Conservation (phyloP, 2,797 vertebrate species). For the Malurus leucopterus region DNA sequence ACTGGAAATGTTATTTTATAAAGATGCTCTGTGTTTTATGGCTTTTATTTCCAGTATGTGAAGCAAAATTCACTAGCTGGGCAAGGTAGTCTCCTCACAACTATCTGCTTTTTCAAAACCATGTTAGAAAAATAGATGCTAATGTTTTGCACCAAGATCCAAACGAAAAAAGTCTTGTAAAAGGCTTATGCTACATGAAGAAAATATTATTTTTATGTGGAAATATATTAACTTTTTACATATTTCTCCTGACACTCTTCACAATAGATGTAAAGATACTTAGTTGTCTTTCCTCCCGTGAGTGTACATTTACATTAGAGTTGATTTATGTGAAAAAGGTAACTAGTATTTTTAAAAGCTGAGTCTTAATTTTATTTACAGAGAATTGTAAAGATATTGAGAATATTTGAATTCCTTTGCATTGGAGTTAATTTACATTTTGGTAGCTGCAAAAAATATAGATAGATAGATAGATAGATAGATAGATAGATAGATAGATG, state of each 20-base stretch:
- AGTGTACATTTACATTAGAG: background rate
- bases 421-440: background rate
- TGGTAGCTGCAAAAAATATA: background rate
- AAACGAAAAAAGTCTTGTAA: background rate
- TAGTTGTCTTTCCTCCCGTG: background rate
- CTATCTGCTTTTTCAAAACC: background rate
- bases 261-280: background rate
- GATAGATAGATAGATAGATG: too few species aligned
- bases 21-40: background rate
- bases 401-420: background rate
- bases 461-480: too few species aligned
- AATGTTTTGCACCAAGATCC: background rate
- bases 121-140: background rate
- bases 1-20: background rate
- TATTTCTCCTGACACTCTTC: background rate
- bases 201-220: background rate
- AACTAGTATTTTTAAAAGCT: slow-evolving; percentile 6
- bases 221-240: slow-evolving; percentile 6
- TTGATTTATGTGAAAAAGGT: background rate
- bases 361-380: background rate
- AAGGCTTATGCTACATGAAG: background rate
- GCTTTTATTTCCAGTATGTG: background rate
- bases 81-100: background rate
- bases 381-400: too few species aligned
- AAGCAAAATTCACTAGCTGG: background rate